A percentile compares a stretch with the other conserved stretches of the same genome.
Conservation (phyloP, 1,140 invertebrate species). For the Drosophila pseudoananassae region DNA sequence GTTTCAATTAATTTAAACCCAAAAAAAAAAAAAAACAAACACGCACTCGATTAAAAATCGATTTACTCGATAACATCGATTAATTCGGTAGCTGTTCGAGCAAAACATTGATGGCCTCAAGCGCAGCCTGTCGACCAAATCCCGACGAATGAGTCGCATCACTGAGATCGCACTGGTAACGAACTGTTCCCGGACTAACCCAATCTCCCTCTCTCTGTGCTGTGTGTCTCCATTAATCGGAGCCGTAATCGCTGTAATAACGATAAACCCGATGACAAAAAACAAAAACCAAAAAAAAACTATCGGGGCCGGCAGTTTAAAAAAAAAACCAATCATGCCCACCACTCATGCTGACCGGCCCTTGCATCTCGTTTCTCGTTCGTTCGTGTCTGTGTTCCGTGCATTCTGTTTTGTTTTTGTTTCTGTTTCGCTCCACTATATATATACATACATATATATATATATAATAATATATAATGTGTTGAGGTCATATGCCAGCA, state of each 20-base stretch:
- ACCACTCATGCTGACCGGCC: slow-evolving; percentile 25
- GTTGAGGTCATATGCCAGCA: slow-evolving; percentile 34
- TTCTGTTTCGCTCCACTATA: slow-evolving; percentile 33
- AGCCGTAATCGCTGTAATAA: slow-evolving; percentile 40
- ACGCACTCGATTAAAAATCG: slow-evolving; percentile 12
- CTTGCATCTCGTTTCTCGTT: slow-evolving; percentile 1
- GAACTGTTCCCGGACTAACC: slow-evolving; percentile 79
- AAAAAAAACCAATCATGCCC: slow-evolving; percentile 20
- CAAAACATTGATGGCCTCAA: slow-evolving; percentile 93
- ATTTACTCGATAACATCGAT: slow-evolving; percentile 24
- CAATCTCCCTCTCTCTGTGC: slow-evolving; percentile 28
- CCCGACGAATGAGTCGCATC: slow-evolving; percentile 92
- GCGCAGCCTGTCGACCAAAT: slow-evolving; percentile 89
- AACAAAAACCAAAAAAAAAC: slow-evolving; percentile 8
- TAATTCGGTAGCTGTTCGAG: slow-evolving; percentile 89
- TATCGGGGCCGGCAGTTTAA: slow-evolving; percentile 12
- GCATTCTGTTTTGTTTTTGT: slow-evolving; percentile 44
- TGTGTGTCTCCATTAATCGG: slow-evolving; percentile 36
- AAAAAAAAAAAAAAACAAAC: slow-evolving; percentile 19
- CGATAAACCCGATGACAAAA: slow-evolving; percentile 28
- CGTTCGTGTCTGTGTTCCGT: slow-evolving; percentile 38
- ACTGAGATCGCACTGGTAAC: slow-evolving; percentile 92
- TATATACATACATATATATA: slow-evolving; percentile 14
- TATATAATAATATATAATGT: no score
- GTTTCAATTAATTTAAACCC: slow-evolving; percentile 38